Base-by-base conservation (phyloP, 2,113 vertebrate genomes). In the Sprattus sprattus region DNA sequence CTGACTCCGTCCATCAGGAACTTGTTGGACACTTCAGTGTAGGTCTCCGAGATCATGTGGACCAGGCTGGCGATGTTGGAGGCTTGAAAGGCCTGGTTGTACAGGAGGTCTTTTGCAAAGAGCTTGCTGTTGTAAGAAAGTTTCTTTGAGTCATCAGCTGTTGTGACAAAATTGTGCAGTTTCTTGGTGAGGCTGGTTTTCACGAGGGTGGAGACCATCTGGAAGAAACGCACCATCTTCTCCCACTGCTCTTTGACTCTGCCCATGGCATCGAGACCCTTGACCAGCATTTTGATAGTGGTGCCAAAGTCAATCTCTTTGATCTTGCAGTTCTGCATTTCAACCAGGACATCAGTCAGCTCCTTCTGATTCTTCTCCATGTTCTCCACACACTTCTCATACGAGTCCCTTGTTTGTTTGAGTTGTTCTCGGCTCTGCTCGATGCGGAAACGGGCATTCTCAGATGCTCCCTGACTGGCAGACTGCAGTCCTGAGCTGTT, bases 181-280 rank as follows among this genome's bases (percentile, higher is more conserved):
- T 71, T 47, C 15, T 57, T 83, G 32, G 13, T 82, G 39, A 92
- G 87, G 54, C 87, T 87, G 20, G 87, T 86, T 2, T 89, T 81
- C 32, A 92, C 88, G 44, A 92, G 44, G 64, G 86, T 90, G 83
- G 91, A 91, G 11, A 92, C 87, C 89, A 91, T 90, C 78, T 92
- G 88, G 82, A 91, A 92, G 71, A 91, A 92, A 6, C 25, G 85
- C 5, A 91, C 87, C 90, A 91, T 87, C 81, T 91, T 91, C 47
- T 86, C 84, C 90, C 91, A 92, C 25, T 92, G 90, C 80, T 92
- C 87, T 46, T 90, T 89, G 45, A 92, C 85, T 22, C 20, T 18
- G 6, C 88, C 90, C 85, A 92, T 57, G 0, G 89, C 90, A 32
- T 87, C 32, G 5, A 92, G 83, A 4, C 90, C 89, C 32, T 88